Base-by-base conservation (phyloP, 2,888 invertebrate species). In the Aphodius sticticus region DNA sequence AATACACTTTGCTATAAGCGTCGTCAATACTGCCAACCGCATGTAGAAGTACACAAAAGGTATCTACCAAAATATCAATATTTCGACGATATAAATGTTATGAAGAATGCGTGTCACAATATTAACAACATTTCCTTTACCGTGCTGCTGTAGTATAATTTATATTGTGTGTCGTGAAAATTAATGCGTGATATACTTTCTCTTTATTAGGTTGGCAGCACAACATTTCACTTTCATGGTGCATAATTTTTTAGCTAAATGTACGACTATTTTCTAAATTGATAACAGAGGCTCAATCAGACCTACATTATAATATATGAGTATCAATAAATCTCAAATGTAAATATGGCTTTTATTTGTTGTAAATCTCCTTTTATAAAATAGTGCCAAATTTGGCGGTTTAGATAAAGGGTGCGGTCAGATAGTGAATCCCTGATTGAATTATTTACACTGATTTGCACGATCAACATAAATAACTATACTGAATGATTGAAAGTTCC, bases 1-100 rank as follows among this genome's bases (percentile, higher is more conserved):
- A 87, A 88, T 87, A 83, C 88, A 84, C 82, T 87, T 85, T 85
- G 86, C 84, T 84, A 82, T 86, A 88, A 86, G 89, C 89, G 89
- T 89, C 89, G 86, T 84, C 87, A 86, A 83, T 81, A 82, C 81
- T 86, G 85, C 88, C 88, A 88, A 88, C 86, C 76, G 83, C 80
- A 79, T 53, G 53, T 12, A 53, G 7, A 53, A 53, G 12, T 53
- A 53, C 53, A 53, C 53, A 53, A 53, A 9, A 53, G 53, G 12
- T 53, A 9, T 53, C 4, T 53, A 53, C 53, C 2, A 53, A 53
- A 53, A 3, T 53, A 53, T 53, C 53, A 53, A 53, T 53, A 53
- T 53, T 53, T 9, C 7, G 12, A 9, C 53, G 7, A 53, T 12
- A 53, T 53, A 53, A 53, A 53, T 53, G 12, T 12, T 12, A 53